Evolutionary conservation across 2,797 vertebrate genomes (phyloP).

Genomic region (Amblyraja radiata): DNA sequence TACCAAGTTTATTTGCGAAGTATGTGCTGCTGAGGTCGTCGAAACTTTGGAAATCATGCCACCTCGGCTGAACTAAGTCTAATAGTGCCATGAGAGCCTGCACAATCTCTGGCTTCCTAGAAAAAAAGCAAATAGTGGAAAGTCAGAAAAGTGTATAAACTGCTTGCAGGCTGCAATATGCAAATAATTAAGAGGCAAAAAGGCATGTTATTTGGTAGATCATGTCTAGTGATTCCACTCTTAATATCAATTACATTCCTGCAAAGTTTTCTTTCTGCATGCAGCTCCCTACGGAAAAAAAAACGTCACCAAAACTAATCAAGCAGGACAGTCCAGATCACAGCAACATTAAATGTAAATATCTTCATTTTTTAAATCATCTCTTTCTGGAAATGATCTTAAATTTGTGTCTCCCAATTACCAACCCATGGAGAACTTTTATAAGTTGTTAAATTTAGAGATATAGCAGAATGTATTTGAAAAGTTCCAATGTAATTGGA

Average conservation of each 20-base stretch:
- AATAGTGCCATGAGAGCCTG: conserved; percentile 88
- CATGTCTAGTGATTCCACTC: neutral
- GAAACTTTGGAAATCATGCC: conserved; percentile 97
- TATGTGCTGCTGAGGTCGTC: conserved; percentile 92
- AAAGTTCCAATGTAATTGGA: neutral
- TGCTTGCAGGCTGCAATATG: neutral
- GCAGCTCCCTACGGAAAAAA: neutral
- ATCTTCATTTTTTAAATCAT: neutral
- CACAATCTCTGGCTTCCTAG: conserved; percentile 82
- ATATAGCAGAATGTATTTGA: neutral
- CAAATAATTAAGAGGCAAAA: neutral
- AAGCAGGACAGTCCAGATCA: neutral
- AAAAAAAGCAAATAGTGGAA: conserved; percentile 41
- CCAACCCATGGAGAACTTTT: neutral
- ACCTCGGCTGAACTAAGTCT: conserved; percentile 89
- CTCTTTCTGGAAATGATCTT: neutral
- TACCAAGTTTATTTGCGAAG: conserved; percentile 94
- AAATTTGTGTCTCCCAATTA: neutral
- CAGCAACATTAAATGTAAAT: too few species aligned
- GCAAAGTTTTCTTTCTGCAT: neutral
- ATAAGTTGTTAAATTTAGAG: too few species aligned
- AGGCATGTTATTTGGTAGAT: neutral
- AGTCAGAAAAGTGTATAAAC: neutral
- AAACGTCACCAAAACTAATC: too few species aligned
- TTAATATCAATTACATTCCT: too few species aligned